Percentiles rank a stretch among this genome's conserved stretches.
Conservation (phyloP, 2,113 vertebrate species). For the Myrmecobius fasciatus region DNA sequence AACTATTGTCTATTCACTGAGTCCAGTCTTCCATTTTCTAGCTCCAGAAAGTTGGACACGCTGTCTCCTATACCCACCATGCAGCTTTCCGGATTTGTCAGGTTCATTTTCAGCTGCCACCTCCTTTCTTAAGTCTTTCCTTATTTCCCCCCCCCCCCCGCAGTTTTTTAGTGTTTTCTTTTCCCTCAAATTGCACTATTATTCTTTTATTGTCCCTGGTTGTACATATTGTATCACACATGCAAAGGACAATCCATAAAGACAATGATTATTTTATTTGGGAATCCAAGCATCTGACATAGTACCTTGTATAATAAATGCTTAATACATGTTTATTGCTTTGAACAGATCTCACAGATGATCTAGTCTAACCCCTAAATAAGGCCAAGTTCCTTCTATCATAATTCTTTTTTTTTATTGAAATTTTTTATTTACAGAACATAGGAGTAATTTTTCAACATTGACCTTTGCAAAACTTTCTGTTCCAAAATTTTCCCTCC, state of each 20-base stretch:
- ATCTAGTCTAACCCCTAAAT: background rate
- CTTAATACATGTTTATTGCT: background rate
- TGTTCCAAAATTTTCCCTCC: too few species aligned
- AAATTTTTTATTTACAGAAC: too few species aligned
- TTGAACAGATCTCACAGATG: background rate
- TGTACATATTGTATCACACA: too few species aligned
- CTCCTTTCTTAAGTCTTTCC: background rate
- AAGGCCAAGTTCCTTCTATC: background rate
- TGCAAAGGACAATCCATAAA: background rate
- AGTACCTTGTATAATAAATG: background rate
- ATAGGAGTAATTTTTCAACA: too few species aligned
- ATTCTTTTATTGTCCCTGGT: background rate
- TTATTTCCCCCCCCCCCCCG: background rate
- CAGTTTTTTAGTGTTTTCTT: background rate
- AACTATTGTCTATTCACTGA: accelerated
- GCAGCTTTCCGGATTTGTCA: background rate
- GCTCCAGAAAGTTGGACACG: background rate
- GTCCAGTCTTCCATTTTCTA: background rate
- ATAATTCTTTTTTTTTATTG: background rate
- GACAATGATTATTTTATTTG: background rate
- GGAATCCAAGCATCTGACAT: background rate
- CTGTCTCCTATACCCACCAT: background rate
- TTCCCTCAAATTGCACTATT: background rate
- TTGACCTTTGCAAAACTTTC: too few species aligned
- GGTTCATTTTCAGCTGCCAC: background rate